Evolutionary conservation across 2,888 invertebrate species (phyloP).

Genomic region (Cybosia mesomella): DNA sequence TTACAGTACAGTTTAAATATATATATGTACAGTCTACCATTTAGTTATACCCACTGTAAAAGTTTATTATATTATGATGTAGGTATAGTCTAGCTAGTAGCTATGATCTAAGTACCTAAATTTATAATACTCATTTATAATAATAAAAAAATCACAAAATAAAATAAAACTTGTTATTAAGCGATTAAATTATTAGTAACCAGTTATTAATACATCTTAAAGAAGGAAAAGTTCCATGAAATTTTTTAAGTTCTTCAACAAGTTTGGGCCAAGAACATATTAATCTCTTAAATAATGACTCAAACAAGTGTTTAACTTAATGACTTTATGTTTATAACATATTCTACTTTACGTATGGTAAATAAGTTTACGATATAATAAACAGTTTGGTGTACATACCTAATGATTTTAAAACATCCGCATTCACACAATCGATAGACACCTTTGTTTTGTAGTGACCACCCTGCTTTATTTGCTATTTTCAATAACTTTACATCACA

Average conservation of each 20-base stretch:
- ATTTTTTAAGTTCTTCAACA: background rate
- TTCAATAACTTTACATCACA: slow-evolving; percentile 38
- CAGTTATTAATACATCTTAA: background rate
- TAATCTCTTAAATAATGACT: background rate
- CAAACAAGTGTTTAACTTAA: background rate
- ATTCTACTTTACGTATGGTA: background rate
- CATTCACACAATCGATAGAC: slow-evolving; percentile 75
- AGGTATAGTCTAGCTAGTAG: too few relatives aligned
- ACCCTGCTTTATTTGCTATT: slow-evolving; percentile 57
- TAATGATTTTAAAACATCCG: slow-evolving; percentile 61
- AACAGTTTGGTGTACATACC: slow-evolving; percentile 47
- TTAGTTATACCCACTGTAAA: too few relatives aligned
- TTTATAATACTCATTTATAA: too few relatives aligned
- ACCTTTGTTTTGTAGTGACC: slow-evolving; percentile 77
- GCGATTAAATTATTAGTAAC: background rate
- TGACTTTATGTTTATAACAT: background rate
- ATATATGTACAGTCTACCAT: too few relatives aligned
- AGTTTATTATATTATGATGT: too few relatives aligned
- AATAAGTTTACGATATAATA: slow-evolving; percentile 13
- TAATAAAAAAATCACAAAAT: too few relatives aligned
- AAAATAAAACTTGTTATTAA: background rate
- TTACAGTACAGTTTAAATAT: too few relatives aligned
- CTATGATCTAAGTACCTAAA: too few relatives aligned
- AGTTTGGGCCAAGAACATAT: background rate
- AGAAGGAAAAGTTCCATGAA: background rate